These are phyloP conservation scores for Trachurus trachurus DNA, from an alignment of 2,797 vertebrate genomes.

Conservation along the genomic window DNA sequence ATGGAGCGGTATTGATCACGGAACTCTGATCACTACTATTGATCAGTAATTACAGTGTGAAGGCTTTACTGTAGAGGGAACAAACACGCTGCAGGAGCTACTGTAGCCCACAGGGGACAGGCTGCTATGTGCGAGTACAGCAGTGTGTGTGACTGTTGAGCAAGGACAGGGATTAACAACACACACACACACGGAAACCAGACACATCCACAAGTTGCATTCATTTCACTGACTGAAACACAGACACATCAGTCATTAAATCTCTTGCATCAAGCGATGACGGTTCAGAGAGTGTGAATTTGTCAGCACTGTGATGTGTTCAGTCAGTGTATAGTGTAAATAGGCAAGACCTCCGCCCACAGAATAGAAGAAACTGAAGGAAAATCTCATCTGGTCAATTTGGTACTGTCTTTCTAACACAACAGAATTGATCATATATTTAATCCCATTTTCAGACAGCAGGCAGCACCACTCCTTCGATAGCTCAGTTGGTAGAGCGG, in stretches of 20 bases:
- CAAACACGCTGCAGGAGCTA: conserved; percentile 60
- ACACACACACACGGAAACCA: not conserved
- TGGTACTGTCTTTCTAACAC: not conserved
- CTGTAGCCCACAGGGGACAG: conserved; percentile 76
- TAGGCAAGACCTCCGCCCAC: not conserved
- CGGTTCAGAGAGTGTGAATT: not conserved
- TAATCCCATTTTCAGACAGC: not conserved
- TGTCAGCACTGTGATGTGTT: not conserved
- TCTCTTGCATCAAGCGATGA: not conserved
- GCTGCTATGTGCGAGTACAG: conserved; percentile 41
- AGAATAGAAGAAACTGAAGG: not conserved
- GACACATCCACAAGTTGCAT: not conserved
- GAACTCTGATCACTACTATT: conserved; percentile 71
- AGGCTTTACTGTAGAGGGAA: conserved; percentile 70
- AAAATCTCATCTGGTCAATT: not conserved
- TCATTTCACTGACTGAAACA: not conserved
- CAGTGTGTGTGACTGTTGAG: conserved; percentile 70
- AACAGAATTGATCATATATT: not conserved
- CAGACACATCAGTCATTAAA: not conserved
- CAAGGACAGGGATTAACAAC: conserved; percentile 78
- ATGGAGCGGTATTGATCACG: conserved; percentile 73
- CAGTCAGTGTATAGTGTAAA: not conserved
- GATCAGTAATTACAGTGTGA: conserved; percentile 80
- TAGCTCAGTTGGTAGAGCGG: conserved; percentile 19
- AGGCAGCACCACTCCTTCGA: not conserved